Evolutionary conservation across 2,797 vertebrate genomes (phyloP).

Genomic region (Xyrichtys novacula): DNA sequence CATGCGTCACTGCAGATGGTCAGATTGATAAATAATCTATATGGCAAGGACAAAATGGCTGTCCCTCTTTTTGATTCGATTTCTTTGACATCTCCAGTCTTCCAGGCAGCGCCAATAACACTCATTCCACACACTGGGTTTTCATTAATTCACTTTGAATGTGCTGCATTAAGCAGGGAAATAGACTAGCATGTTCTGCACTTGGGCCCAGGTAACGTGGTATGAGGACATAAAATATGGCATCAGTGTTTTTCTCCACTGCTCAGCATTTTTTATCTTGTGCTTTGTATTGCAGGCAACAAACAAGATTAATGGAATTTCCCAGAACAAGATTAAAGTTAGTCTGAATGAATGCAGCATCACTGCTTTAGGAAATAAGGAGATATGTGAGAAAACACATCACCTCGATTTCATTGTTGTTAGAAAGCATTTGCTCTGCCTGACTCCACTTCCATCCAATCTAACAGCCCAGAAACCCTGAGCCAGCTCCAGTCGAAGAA

Average conservation of each 20-base stretch:
- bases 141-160: conserved; percentile 75
- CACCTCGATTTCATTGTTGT: conserved; percentile 75
- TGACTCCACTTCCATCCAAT: conserved; percentile 68
- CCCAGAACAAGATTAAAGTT: conserved; percentile 79
- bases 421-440: conserved; percentile 71
- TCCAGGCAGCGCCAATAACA: conserved; percentile 58
- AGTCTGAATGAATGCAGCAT: conserved; percentile 64
- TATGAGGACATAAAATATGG: conserved; percentile 75
- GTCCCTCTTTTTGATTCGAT: conserved; percentile 77
- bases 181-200: conserved; percentile 65
- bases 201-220: conserved; percentile 53
- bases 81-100: conserved; percentile 72
- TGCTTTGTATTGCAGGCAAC: conserved; percentile 71
- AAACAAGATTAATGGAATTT: conserved; percentile 80
- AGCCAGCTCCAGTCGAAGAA: conserved; percentile 63
- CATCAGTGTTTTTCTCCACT: conserved; percentile 67
- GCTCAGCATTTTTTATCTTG: conserved; percentile 75
- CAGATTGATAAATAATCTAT: conserved; percentile 85
- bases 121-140: conserved; percentile 34
- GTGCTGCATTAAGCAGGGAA: conserved; percentile 74
- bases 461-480: conserved; percentile 57
- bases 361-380: conserved; percentile 72
- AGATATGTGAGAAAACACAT: conserved; percentile 76
- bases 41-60: conserved; percentile 80
- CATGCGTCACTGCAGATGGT: conserved; percentile 73